Base-by-base conservation (phyloP, 2,113 vertebrate species). In the Sarotherodon lohbergeri region DNA sequence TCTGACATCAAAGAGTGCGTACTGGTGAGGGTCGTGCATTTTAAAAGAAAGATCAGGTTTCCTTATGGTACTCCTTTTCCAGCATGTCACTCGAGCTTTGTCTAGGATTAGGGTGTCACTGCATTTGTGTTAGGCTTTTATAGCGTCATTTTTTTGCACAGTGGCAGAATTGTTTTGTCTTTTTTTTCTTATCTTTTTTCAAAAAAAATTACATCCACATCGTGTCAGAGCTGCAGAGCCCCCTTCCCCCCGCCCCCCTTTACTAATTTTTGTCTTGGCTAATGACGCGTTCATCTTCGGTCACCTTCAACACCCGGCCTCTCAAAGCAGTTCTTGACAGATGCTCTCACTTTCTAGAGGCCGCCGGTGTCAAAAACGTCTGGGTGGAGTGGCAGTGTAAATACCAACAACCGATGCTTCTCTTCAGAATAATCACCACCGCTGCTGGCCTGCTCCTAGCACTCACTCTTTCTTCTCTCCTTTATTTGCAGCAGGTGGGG, bases 291-390 rank as follows among this genome's bases (percentile, higher is more conserved):
- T 95, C 66, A 52, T 92, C 89, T 89, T 89, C 82, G 84, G 95
- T 97, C 96, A 96, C 95, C 95, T 96, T 94, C 91, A 88, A 86
- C 63, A 22, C 46, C 16, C 3, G 48, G 76, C 63, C 79, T 90
- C 90, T 93, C 85, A 66, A 48, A 88, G 84, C 91, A 80, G 32
- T 80, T 88, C 80, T 87, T 90, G 92, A 92, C 86, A 94, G 90
- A 95, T 89, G 81, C 71, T 89, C 89, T 90, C 48, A 17, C 85
- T 92, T 94, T 88, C 83, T 63, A 68, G 84, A 90, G 94, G 86
- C 88, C 55, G 16, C 76, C 16, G 2, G 81, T 93, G 92, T 94
- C 88, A 92, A 94, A 66, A 90, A 88, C 88, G 89, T 89, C 81
- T 84, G 82, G 91, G 9, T 24, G 86, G 90, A 92, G 88, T 95